phyloP scores from a whole-genome alignment of 92 coral and sea anemone genomes.

The Pocillopora meandrina region DNA sequence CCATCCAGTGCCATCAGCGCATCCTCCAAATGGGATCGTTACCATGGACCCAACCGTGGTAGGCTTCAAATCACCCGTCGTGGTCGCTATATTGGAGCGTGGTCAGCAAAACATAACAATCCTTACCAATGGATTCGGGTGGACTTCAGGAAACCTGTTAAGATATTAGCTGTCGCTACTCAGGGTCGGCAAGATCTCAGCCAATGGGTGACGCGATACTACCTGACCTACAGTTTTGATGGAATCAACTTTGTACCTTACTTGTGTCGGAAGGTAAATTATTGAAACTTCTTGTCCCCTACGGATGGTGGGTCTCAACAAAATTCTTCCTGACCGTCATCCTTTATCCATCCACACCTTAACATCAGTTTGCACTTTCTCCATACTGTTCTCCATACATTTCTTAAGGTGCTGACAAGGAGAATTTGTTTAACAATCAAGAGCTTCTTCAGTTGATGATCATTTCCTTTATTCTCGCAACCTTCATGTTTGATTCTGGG shows the following conservation, averaged over 20 bases:
- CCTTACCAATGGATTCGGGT: slow-evolving; percentile 73
- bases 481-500: too few species aligned
- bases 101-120: slow-evolving; percentile 84
- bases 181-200: slow-evolving; percentile 76
- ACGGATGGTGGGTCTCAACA: too few species aligned
- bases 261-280: slow-evolving; percentile 62
- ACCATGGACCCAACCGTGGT: slow-evolving; percentile 80
- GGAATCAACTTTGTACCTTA: slow-evolving; percentile 72
- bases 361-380: too few species aligned
- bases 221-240: slow-evolving; percentile 71
- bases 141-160: slow-evolving; percentile 58
- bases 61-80: slow-evolving; percentile 64
- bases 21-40: slow-evolving; percentile 67
- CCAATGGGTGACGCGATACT: slow-evolving; percentile 82
- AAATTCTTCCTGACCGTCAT: too few species aligned
- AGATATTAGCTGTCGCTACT: slow-evolving; percentile 68
- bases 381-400: too few species aligned
- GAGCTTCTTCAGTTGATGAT: too few species aligned
- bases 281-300: not conserved
- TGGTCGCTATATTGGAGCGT: slow-evolving; percentile 70
- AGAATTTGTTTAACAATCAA: too few species aligned
- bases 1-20: slow-evolving; percentile 69
- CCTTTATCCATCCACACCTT: too few species aligned
- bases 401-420: too few species aligned
- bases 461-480: too few species aligned